Conservation (phyloP, 2,797 vertebrate genomes). For the Melopsittacus undulatus region DNA sequence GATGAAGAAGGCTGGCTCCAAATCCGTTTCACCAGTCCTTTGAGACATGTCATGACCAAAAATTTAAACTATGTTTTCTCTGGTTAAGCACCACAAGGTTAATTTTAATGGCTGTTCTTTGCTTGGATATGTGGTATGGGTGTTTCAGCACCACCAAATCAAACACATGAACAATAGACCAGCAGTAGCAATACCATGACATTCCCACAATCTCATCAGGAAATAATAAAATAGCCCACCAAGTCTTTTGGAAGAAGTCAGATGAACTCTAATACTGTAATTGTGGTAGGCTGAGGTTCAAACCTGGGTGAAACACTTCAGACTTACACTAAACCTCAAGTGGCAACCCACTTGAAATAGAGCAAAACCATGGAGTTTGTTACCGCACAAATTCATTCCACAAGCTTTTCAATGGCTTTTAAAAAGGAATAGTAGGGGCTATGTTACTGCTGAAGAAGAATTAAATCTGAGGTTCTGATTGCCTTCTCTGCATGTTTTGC, state of each 20-base stretch:
- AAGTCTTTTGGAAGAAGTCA: neutral
- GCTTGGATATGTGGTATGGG: neutral
- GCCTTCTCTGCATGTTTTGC: neutral
- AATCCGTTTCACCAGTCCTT: constrained; percentile 8
- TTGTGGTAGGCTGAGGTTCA: constrained; percentile 23
- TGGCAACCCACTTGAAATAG: neutral
- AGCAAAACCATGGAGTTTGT: neutral
- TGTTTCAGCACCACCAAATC: constrained; percentile 16
- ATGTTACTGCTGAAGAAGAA: neutral
- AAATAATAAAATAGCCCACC: neutral
- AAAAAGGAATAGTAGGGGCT: neutral
- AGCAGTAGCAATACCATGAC: neutral
- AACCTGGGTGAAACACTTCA: constrained; percentile 38
- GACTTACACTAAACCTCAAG: neutral
- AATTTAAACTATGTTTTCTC: constrained; percentile 9
- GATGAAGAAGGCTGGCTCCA: constrained; percentile 46
- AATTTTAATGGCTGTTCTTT: constrained; percentile 6
- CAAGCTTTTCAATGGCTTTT: constrained; percentile 7
- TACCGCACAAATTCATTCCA: neutral
- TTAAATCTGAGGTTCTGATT: neutral
- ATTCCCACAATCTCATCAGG: neutral
- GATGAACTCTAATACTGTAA: neutral
- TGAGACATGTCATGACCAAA: neutral
- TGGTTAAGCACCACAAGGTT: neutral
- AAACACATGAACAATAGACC: neutral